Conservation (phyloP, 2,797 vertebrate species). For the Coccyzus lansbergi region DNA sequence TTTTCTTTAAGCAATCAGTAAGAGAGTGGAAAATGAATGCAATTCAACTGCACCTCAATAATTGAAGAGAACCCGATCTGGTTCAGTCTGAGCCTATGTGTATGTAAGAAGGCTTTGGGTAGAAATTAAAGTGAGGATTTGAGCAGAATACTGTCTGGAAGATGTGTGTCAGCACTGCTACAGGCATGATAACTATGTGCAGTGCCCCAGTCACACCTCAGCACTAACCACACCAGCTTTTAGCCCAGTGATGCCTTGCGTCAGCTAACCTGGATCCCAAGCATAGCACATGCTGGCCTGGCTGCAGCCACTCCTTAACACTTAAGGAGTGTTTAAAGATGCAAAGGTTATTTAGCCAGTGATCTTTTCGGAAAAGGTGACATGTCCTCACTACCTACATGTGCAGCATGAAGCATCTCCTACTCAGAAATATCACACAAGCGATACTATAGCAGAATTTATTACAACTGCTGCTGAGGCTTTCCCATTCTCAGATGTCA, state of each 20-base stretch:
- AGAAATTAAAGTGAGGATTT: background rate
- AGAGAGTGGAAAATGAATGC: background rate
- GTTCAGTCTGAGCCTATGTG: background rate
- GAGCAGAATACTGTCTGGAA: background rate
- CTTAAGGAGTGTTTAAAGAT: background rate
- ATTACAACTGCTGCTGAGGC: background rate
- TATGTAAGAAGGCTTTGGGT: background rate
- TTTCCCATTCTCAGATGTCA: background rate
- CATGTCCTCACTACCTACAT: background rate
- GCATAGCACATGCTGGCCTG: background rate
- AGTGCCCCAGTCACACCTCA: too few species aligned
- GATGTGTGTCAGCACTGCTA: background rate
- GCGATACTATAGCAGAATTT: background rate
- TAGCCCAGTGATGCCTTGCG: background rate
- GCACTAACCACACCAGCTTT: background rate
- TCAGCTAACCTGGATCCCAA: background rate
- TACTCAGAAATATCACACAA: background rate
- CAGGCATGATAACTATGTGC: background rate
- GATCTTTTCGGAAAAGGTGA: background rate
- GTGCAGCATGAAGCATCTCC: background rate
- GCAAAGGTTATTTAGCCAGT: background rate
- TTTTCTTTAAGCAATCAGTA: background rate
- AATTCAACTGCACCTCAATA: background rate
- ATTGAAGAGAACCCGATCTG: background rate
- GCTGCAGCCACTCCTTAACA: background rate